These are phyloP conservation scores for Drosophila pruinosa DNA, from an alignment of 1,140 invertebrate species.

Conservation along the genomic window DNA sequence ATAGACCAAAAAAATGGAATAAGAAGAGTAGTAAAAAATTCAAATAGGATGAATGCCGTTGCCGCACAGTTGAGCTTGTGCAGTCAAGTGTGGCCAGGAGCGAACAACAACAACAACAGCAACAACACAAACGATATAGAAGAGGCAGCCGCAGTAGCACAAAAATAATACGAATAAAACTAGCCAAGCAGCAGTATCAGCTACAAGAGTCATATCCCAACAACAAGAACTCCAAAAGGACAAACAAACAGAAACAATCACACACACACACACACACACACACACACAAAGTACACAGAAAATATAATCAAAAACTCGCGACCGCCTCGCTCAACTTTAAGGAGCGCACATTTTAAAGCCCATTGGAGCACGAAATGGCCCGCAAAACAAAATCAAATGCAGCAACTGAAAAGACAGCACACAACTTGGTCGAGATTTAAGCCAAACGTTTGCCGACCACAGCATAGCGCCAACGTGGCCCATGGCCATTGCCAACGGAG, in stretches of 20 bases:
- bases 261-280: neutral
- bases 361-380: conserved; percentile 62
- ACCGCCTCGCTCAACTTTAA: conserved; percentile 41
- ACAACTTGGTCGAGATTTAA: conserved; percentile 34
- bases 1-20: conserved; percentile 8
- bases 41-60: conserved; percentile 32
- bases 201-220: conserved; percentile 10
- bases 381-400: neutral
- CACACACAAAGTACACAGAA: conserved; percentile 37
- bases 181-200: conserved; percentile 24
- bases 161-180: conserved; percentile 52
- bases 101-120: conserved; percentile 25
- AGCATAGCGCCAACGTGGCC: neutral
- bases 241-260: conserved; percentile 19
- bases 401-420: neutral
- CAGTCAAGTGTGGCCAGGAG: conserved; percentile 62
- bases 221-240: conserved; percentile 11
- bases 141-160: neutral
- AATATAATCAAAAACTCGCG: conserved; percentile 48
- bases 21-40: conserved; percentile 4
- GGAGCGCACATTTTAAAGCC: conserved; percentile 53
- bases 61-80: conserved; percentile 58
- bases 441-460: conserved; percentile 36
- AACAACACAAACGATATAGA: conserved; percentile 6
- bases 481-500: conserved; percentile 32